Evolutionary conservation across 2,113 vertebrate species (phyloP), one percentile per base, ranked within the genome.

Genomic region (Tichodroma muraria): DNA sequence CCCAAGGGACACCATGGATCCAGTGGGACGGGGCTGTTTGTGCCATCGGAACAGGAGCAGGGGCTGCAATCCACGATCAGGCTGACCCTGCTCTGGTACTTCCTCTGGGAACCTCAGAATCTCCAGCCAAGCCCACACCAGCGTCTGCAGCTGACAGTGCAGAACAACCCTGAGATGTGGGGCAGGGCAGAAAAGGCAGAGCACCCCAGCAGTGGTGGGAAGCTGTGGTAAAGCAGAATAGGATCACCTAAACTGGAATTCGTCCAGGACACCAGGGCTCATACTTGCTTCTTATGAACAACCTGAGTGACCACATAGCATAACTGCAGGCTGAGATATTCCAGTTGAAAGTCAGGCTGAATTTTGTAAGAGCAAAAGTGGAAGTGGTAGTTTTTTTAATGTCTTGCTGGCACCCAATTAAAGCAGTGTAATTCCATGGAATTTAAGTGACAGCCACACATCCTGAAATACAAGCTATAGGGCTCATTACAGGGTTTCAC

Each of bases 131-230:
- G 44, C 27, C 42, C 79, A 50, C 2, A 5, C 5, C 57, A 42
- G 61, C 35, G 37, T 35, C 44, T 64, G 79, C 57, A 73, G 77
- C 52, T 54, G 49, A 10, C 25, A 22, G 53, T 4, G 9, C 85
- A n/a, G 66, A 53, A 44, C 5, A 10, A 27, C 47, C 30, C 72
- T 0, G 7, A 18, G 12, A 4, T 1, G 1, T 14, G 7, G 57
- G 59, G 66, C 82, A 83, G 42, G 50, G 44, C 45, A 86, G 65
- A 37, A 71, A 30, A 37, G 49, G 53, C 37, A 69, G 63, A 89
- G 25, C 64, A 71, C 33, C 6, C 8, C 33, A 61, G 78, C n/a
- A 44, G 13, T 1, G 4, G 30, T 53, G 33, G 30, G 53, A 37
- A 79, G n/a, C 38, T n/a, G 23, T 38, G 65, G 50, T n/a, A 76